phyloP scores from a whole-genome alignment of 2,113 vertebrate species.

The Cebidichthys violaceus region DNA sequence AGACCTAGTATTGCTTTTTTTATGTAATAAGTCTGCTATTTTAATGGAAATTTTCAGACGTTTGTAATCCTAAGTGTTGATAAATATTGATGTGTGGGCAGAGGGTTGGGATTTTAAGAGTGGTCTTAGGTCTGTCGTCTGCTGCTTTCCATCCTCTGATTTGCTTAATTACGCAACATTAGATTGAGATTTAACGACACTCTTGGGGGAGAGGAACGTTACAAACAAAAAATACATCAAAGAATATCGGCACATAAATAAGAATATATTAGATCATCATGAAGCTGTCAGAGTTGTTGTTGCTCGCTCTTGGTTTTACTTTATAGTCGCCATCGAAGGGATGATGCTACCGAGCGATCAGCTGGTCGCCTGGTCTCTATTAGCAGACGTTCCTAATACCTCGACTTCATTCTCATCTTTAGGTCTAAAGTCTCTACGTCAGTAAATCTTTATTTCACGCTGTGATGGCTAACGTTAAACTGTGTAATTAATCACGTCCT shows the following conservation, averaged over 20 bases:
- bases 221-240: conserved; percentile 6
- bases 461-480: too few species aligned
- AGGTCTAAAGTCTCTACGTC: not conserved
- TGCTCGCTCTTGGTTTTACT: conserved; percentile 11
- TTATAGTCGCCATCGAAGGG: not conserved
- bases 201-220: not conserved
- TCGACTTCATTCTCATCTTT: not conserved
- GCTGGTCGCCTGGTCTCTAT: not conserved
- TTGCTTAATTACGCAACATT: conserved; percentile 14
- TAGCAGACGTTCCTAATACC: not conserved
- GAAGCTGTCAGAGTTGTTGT: not conserved
- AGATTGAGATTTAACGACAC: conserved; percentile 10
- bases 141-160: not conserved
- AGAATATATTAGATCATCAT: not conserved
- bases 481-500: too few species aligned
- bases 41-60: not conserved
- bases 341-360: not conserved
- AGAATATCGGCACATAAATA: conserved; percentile 17
- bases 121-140: not conserved
- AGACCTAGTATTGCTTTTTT: not conserved
- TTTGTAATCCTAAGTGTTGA: not conserved
- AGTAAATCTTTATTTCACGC: too few species aligned
- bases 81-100: conserved; percentile 2
- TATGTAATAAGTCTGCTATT: not conserved
- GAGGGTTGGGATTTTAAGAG: not conserved